phyloP scores from a whole-genome alignment of 2,113 vertebrate genomes.

The Leptobrachium leishanense region DNA sequence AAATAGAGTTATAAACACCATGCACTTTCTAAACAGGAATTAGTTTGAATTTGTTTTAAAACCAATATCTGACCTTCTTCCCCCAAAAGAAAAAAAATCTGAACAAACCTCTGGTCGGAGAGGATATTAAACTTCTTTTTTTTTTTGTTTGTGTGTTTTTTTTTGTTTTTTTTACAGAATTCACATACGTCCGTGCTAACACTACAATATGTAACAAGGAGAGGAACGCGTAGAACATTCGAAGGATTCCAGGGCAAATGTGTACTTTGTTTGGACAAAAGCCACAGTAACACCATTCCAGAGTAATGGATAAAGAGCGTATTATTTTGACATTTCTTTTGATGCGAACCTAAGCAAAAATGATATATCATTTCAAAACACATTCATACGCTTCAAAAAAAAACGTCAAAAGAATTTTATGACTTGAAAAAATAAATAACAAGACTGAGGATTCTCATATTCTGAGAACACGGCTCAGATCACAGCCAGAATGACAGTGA shows the following conservation, averaged over 20 bases:
- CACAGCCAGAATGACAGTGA: no score
- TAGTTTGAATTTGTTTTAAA: no score
- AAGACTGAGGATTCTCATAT: neutral
- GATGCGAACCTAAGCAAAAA: conserved; percentile 56
- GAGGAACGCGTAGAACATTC: neutral
- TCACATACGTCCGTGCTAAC: neutral
- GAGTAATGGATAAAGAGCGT: neutral
- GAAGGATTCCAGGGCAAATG: neutral
- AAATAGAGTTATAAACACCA: no score
- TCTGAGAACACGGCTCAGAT: no score
- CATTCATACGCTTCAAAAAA: conserved; percentile 58
- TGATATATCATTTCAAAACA: conserved; percentile 57
- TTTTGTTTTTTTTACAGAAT: neutral
- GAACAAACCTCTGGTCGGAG: no score
- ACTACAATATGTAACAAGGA: neutral
- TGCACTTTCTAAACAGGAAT: no score
- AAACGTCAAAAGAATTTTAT: conserved; percentile 62
- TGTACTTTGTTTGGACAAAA: neutral
- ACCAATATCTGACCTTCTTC: no score
- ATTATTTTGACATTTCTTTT: conserved; percentile 65
- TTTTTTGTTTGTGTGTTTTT: neutral
- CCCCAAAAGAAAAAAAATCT: no score
- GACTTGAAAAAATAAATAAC: conserved; percentile 28
- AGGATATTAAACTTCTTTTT: no score
- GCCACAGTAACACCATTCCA: neutral